phyloP scores from a whole-genome alignment of 92 coral and sea anemone genomes.

The Palythoa grandiflora region DNA sequence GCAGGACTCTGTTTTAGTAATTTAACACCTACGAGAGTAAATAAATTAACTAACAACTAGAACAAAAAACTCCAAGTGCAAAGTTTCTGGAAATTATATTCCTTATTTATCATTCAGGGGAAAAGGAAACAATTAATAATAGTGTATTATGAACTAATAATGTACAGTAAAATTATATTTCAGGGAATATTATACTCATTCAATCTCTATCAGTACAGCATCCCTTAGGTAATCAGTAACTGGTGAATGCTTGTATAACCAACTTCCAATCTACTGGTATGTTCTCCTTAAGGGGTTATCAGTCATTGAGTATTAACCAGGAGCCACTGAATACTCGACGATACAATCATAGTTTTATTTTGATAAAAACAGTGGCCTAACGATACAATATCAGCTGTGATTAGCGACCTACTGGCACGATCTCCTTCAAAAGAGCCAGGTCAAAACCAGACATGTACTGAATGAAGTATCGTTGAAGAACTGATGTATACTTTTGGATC shows the following conservation, averaged over 20 bases:
- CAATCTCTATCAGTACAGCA: neutral
- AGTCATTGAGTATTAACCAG: too few species aligned
- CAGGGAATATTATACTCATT: neutral
- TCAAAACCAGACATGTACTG: constrained; percentile 97
- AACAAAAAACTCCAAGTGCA: neutral
- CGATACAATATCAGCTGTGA: too few species aligned
- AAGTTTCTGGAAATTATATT: too few species aligned
- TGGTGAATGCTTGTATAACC: neutral
- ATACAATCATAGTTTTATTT: too few species aligned
- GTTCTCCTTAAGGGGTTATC: neutral
- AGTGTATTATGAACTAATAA: too few species aligned
- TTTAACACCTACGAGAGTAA: too few species aligned
- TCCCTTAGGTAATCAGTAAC: neutral
- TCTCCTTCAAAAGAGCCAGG: constrained; percentile 87
- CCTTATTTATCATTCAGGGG: neutral
- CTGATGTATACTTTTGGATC: constrained; percentile 94
- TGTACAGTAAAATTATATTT: too few species aligned
- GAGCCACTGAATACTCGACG: too few species aligned
- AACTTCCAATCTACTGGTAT: neutral
- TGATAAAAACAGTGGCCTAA: too few species aligned
- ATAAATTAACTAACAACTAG: neutral
- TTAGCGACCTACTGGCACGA: constrained; percentile 76
- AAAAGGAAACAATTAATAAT: neutral
- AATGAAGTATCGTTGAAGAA: constrained; percentile 89
- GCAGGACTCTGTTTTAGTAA: neutral